Percentiles rank a stretch among this genome's conserved stretches.
These are phyloP conservation scores for Drosophila ambigua DNA, from an alignment of 1,140 invertebrate species.

Conservation along the genomic window DNA sequence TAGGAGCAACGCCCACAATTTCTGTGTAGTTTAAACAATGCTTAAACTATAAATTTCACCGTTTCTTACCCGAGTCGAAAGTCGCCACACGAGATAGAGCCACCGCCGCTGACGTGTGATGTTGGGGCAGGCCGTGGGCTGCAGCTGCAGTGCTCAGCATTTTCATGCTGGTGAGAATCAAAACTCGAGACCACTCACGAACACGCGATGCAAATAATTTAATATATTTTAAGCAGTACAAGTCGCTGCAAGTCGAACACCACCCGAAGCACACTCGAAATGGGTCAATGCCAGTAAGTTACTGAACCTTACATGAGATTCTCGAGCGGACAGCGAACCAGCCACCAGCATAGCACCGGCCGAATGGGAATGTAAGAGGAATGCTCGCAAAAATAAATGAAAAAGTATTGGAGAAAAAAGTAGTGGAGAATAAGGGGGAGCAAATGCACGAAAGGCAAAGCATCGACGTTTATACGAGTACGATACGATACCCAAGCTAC, in stretches of 20 bases:
- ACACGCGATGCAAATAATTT: conserved; percentile 27
- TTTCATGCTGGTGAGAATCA: conserved; percentile 25
- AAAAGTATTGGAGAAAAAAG: conserved; percentile 32
- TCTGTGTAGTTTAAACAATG: neutral
- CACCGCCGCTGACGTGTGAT: conserved; percentile 5
- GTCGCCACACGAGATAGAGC: conserved; percentile 4
- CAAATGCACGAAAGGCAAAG: conserved; percentile 3
- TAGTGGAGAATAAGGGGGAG: conserved; percentile 12
- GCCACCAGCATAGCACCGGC: no score
- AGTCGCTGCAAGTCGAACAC: neutral
- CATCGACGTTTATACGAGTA: conserved; percentile 10
- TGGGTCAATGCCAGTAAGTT: conserved; percentile 67
- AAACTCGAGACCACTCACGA: neutral
- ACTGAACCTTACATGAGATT: conserved; percentile 54
- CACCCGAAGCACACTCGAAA: conserved; percentile 24
- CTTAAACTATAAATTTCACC: neutral
- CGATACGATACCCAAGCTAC: no score
- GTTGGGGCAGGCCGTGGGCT: conserved; percentile 37
- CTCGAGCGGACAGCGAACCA: conserved; percentile 3
- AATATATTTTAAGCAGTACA: conserved; percentile 12
- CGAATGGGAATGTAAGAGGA: conserved; percentile 1
- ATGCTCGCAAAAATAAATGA: conserved; percentile 25
- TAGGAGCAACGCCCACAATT: neutral
- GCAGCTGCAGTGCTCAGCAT: conserved; percentile 46
- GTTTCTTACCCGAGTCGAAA: conserved; percentile 43